Evolutionary conservation across 1,140 invertebrate genomes (phyloP), one percentile per base, ranked within the genome.

Genomic region (Conus ventricosus): DNA sequence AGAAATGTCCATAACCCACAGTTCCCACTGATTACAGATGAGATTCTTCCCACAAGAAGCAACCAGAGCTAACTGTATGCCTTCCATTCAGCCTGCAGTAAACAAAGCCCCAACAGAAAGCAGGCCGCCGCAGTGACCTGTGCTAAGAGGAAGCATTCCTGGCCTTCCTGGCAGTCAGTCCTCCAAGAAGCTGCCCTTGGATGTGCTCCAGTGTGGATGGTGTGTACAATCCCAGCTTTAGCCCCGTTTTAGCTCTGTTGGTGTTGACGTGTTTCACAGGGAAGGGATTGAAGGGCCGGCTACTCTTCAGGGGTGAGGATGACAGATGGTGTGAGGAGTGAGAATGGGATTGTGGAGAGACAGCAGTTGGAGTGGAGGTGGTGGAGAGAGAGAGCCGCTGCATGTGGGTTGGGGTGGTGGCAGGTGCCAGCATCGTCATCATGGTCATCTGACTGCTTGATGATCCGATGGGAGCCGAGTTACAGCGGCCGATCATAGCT

Each of bases 171-270:
- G 76, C 88, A 55, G 57, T 63, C 57, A 88, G 78, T 27, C 63
- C 89, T n/a, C 71, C 84, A n/a, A 63, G 67, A 63, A 87, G 53
- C 75, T 88, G 87, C 10, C 88, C 88, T 17, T 90, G 81, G n/a
- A 87, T 80, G 23, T 89, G 86, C 60, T 91, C 86, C 17, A 92
- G 75, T 27, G 91, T 92, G 10, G 91, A 92, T 17, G 88, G 85
- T 27, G 89, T 91, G 88, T 94, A 94, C 39, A 94, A 90, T 5
- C 94, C 94, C 7, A 94, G 88, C 82, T 93, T 93, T 0, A 94
- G 85, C 39, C 93, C 93, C 82, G 92, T 93, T 39, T 91, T 90
- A 0, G 91, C 91, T 39, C 93, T 80, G 82, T 92, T 91, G 55
- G 89, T 88, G 88, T 92, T 94, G 80, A 93, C 75, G 27, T 93